phyloP scores from a whole-genome alignment of 1,140 invertebrate species.

The Drosophila bocki region DNA sequence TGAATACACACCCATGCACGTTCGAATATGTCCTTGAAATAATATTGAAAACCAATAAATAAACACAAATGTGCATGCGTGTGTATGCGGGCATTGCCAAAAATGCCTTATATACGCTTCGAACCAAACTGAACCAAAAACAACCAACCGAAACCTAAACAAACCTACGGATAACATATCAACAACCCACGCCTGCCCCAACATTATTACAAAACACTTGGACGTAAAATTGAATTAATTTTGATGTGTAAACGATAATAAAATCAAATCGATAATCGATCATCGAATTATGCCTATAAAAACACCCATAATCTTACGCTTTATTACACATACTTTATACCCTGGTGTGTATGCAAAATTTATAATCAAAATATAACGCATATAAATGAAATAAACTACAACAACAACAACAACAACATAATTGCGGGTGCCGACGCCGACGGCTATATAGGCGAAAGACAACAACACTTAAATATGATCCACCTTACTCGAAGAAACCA shows the following conservation, averaged over 20 bases:
- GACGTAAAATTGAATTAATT: conserved; percentile 57
- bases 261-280: conserved; percentile 44
- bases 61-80: conserved; percentile 37
- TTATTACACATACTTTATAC: conserved; percentile 57
- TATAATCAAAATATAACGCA: conserved; percentile 52
- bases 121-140: conserved; percentile 51
- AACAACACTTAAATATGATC: conserved; percentile 93
- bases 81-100: conserved; percentile 46
- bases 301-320: conserved; percentile 67
- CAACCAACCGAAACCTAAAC: conserved; percentile 46
- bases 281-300: conserved; percentile 57
- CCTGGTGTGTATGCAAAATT: conserved; percentile 69
- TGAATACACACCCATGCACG: conserved; percentile 54
- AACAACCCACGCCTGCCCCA: conserved; percentile 44
- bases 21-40: background rate
- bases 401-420: conserved; percentile 15
- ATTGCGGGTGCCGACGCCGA: conserved; percentile 38
- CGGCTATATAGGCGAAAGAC: conserved; percentile 90
- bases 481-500: conserved; percentile 93
- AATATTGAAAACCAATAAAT: conserved; percentile 15
- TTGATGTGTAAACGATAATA: conserved; percentile 51
- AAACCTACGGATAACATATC: conserved; percentile 47
- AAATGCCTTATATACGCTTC: conserved; percentile 47
- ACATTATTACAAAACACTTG: conserved; percentile 51
- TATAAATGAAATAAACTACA: conserved; percentile 47